Evolutionary conservation across 2,113 vertebrate genomes (phyloP), one percentile per base, ranked within the genome.

Genomic region (Heterotis niloticus): DNA sequence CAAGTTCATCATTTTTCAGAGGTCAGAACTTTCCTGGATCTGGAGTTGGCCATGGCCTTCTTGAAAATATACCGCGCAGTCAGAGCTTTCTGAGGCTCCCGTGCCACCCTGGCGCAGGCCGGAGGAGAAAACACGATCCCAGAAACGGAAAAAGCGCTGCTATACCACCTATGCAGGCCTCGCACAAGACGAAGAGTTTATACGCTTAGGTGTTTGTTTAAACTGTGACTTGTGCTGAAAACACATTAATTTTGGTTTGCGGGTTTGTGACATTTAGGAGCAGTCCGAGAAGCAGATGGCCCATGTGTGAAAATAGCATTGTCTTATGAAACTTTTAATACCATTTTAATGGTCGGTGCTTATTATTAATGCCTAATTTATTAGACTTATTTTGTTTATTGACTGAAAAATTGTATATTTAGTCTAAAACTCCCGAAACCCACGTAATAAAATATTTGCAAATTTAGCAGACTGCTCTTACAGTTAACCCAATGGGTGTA

Each of bases 121-220:
- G 78, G 77, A 84, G 84, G 85, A 82, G 82, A 81, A 84, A 79
- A 83, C 79, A 77, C 79, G 76, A 80, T 71, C 56, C 82, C 85
- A 82, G 85, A 86, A 84, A 85, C 13, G 82, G 86, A 90, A 85
- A 89, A 85, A 84, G 84, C 76, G 29, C 18, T 84, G 85, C 81
- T 82, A 85, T 87, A 85, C 87, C 81, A 83, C 64, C 64, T 81
- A 69, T 79, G 76, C 78, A 56, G 80, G 83, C 74, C 68, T 44
- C 76, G 75, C 79, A 81, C 74, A 84, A 90, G 90, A 91, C 83
- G 90, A 90, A 90, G 90, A 90, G 88, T 88, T 80, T 77, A 88
- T 87, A 91, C 89, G 90, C 89, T 91, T 88, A 81, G 88, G 23
- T 75, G 87, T 90, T 91, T 90, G 88, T 89, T 90, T 90, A 91